Evolutionary conservation across 2,888 invertebrate species (phyloP), one percentile per base, ranked within the genome.

Genomic region (Seira sanloemensis): DNA sequence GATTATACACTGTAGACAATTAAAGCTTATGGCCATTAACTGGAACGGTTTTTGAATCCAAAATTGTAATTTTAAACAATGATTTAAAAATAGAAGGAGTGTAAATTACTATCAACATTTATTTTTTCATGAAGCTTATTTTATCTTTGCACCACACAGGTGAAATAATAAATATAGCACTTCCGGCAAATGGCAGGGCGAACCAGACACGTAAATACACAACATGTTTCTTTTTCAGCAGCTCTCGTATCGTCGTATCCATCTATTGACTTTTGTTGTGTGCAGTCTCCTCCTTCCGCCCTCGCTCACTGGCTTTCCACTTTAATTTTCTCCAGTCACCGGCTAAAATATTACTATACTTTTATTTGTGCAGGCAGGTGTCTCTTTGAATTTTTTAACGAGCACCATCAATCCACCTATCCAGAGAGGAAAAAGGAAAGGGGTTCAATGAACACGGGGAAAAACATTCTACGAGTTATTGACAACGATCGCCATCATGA

Each of bases 331-430:
- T 37, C 37, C 37, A 37, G 37, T 37, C 37, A 37, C 37, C 37
- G 37, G 4, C 37, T 37, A 37, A 37, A 37, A n/a, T 4, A 37
- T 37, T 37, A 37, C 37, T 37, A 37, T 37, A 4, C 4, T 37
- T 67, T 68, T 78, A 78, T 78, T 73, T 58, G 2, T 50, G 74
- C 66, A 80, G 80, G 80, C 80, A 80, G 80, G 80, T 80, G 80
- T 80, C 74, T 80, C 58, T 74, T 65, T 18, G 54, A 58, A 74
- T 74, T 73, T 71, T 37, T 80, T 74, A 80, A 80, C 80, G 68
- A 74, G 74, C 71, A 50, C 7, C 19, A 26, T 72, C 37, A 37
- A 37, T 37, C 37, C 37, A 37, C 37, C 37, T 37, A 37, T 37
- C 12, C 37, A 37, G 12, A 12, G 37, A 37, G 37, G 12, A 37